Base-by-base conservation (phyloP, 2,113 vertebrate genomes). In the Catharus fuscescens region DNA sequence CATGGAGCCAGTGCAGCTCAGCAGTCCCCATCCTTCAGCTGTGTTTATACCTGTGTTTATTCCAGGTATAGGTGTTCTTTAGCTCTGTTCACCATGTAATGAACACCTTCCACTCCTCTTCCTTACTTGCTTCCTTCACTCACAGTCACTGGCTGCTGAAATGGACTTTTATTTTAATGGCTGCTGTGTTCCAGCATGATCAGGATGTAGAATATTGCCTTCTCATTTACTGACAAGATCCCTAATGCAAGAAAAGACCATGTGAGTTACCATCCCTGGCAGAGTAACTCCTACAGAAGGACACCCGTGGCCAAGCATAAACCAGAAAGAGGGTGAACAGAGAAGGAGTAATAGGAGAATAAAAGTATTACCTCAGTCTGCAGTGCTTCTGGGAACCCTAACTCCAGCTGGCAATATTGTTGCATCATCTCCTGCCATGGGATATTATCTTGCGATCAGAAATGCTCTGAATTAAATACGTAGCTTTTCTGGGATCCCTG, bases 401-500 rank as follows among this genome's bases (percentile, higher is more conserved):
- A 53, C 31, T 85, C 62, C 59, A 86, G 87, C 80, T 96, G 72
- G 52, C 81, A 92, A 86, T 67, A 78, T 44, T 81, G 45, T 96
- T 93, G 88, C 79, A 86, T 95, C 95, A 96, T 47, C 91, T 96
- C 65, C 77, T 74, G 29, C 71, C 60, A 78, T 42, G 34, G 76
- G 69, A 59, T 86, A 72, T 92, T 97, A 93, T 57, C 83, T 81
- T 92, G 74, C 70, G 38, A 53, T 72, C 50, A 92, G 86, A 95
- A 95, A 93, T 91, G 72, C n/a, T 91, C 72, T 78, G 56, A 82
- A 50, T 85, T 69, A 89, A 95, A 94, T 60, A 84, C 80, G 8
- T 87, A 69, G 72, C 81, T 95, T 91, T 93, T 69, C 93, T 86
- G 78, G 20, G 74, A 92, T 80, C 84, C 74, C 91, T 95, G 76